Base-by-base conservation (phyloP, 2,113 vertebrate species). In the Leptodactylus fuscus region DNA sequence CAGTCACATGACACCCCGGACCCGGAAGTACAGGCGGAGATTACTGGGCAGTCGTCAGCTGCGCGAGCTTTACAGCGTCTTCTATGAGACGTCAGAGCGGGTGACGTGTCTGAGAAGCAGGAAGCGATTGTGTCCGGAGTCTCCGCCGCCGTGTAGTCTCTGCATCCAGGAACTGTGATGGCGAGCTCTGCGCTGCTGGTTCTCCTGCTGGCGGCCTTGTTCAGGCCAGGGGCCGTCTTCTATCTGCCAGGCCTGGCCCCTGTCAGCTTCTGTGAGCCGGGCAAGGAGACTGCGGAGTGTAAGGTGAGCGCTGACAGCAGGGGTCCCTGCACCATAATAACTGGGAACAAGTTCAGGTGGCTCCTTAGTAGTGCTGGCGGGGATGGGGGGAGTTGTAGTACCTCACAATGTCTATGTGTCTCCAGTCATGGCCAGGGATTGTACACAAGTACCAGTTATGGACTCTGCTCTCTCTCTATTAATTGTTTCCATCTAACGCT, bases 181-280 rank as follows among this genome's bases (percentile, higher is more conserved):
- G 83, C 49, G 67, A 69, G 51, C 36, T 81, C 73, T 20, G 78
- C 22, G 0, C 9, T 86, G 32, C 18, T 73, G 20, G 65, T 29
- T 46, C 86, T 90, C 27, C 78, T 88, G 12, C 87, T 93, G 69
- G 86, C 38, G 71, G 87, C 48, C 82, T 87, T 4, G 77, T 88
- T 70, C 82, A 87, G 87, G n/a, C 65, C 67, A 7, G 60, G 81
- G n/a, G 20, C 48, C 65, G 87, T 89, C 51, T 99, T 99, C 92
- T 98, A 98, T 90, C 94, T 99, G 92, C 98, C 97, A 67, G 98
- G 98, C 92, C 95, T 99, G 91, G 97, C 97, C 27, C 97, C 98
- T 8, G 97, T 98, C 91, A 99, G 94, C 94, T 99, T 99, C 89
- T 99, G 98, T 76, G 92, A 94, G 48, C 80, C 90, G 0, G 87